Base-by-base conservation (phyloP, 2,113 vertebrate species). In the Dicerorhinus sumatrensis region DNA sequence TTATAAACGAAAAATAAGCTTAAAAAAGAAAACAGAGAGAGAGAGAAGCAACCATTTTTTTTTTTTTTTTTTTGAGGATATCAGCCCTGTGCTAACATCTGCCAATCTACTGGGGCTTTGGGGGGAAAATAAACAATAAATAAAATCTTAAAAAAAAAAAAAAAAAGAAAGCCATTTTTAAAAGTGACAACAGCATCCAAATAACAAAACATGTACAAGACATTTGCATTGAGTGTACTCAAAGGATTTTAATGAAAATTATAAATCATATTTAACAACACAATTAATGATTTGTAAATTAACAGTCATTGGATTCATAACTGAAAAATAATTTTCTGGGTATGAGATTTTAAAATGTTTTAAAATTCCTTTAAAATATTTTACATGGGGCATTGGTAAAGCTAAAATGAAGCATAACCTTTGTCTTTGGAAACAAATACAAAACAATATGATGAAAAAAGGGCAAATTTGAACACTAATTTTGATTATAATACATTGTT, bases 391-490 rank as follows among this genome's bases (percentile, higher is more conserved):
- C 6, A 36, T 69, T 67, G 20, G 2, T 75, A 46, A 80, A 65
- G 1, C 23, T 84, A 76, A 85, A 62, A 36, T 42, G 4, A 54
- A 62, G 1, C 2, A 33, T 29, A 23, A 9, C 5, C 36, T 88
- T 94, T 67, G 14, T 67, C 18, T 81, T 95, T 39, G 39, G 14
- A 84, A 75, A 92, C 0, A 18, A 62, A 93, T n/a, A 4, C 14
- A 83, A 88, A 84, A 17, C 5, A 72, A 16, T 86, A 90, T 20
- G 69, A 79, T 86, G 14, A 62, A 85, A 90, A 29, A 70, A 77
- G 67, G n/a, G 11, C 58, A 77, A 79, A 18, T 79, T 67, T 67
- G 11, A 89, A 65, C 6, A 73, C 17, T 76, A 93, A 31, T 21
- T 84, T 80, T 84, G 9, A 72, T 96, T 83, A n/a, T 7, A 89